Percentiles rank a stretch among this genome's conserved stretches.
Conservation (phyloP, 1,140 invertebrate species). For the Nixonia krombeini region DNA sequence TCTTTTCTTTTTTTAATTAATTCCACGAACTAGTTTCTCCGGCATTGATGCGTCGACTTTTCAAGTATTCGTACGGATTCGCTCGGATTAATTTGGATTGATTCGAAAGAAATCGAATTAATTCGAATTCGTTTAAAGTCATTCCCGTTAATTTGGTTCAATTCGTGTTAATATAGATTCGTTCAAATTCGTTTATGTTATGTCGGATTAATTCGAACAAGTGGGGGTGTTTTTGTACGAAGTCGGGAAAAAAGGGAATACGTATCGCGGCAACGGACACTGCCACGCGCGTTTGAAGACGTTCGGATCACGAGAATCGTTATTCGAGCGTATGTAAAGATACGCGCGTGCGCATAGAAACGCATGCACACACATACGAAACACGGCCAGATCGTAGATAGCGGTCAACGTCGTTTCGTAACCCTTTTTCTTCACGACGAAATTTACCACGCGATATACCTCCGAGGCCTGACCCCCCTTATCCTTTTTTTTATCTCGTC, state of each 20-base stretch:
- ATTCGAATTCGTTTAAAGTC: too few species aligned
- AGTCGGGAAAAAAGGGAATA: too few species aligned
- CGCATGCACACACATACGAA: not conserved
- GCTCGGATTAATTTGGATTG: too few species aligned
- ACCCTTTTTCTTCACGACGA: slow-evolving; percentile 6
- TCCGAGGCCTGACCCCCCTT: not conserved
- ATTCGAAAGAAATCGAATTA: too few species aligned
- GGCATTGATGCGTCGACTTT: slow-evolving; percentile 1
- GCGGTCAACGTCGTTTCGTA: slow-evolving; percentile 1
- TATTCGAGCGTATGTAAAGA: not conserved
- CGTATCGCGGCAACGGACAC: too few species aligned
- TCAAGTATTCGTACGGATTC: too few species aligned
- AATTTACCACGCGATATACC: slow-evolving; percentile 4
- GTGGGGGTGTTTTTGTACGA: too few species aligned
- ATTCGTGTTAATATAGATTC: too few species aligned
- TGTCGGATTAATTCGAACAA: too few species aligned
- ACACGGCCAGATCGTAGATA: slow-evolving; percentile 5
- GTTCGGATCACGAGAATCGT: not conserved
- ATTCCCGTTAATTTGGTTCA: too few species aligned
- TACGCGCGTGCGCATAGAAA: not conserved
- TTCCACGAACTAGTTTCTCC: slow-evolving; percentile 15
- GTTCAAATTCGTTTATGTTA: too few species aligned
- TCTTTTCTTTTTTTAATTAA: slow-evolving; percentile 17
- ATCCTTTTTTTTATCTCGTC: not conserved
- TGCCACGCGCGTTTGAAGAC: too few species aligned